phyloP scores from a whole-genome alignment of 1,140 invertebrate genomes.

The Drosophila tropicalis region DNA sequence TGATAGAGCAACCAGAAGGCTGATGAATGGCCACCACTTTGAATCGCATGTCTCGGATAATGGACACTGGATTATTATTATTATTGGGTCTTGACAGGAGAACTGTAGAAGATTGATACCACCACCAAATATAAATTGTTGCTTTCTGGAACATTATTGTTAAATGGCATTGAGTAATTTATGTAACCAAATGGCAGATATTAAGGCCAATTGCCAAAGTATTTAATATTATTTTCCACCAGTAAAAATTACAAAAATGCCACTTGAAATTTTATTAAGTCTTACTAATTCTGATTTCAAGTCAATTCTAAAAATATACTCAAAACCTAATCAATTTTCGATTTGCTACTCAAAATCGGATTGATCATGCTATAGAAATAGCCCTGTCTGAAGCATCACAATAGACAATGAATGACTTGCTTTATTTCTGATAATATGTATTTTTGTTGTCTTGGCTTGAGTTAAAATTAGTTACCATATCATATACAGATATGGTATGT shows the following conservation, averaged over 20 bases:
- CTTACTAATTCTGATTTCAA: no score
- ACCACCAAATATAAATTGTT: background rate
- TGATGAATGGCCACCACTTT: conserved; percentile 10
- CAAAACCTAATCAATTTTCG: background rate
- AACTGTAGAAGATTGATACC: background rate
- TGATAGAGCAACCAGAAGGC: conserved; percentile 20
- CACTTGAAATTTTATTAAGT: no score
- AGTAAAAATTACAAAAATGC: no score
- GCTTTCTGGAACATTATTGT: background rate
- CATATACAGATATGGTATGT: background rate
- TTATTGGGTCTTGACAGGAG: conserved; percentile 6
- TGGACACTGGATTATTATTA: background rate
- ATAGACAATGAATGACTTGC: background rate
- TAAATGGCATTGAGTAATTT: background rate
- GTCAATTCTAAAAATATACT: no score
- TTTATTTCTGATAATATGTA: background rate
- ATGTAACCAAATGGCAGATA: background rate
- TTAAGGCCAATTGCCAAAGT: background rate
- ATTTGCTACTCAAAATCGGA: background rate
- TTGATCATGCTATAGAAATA: background rate
- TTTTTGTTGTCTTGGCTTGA: background rate
- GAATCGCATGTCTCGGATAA: conserved; percentile 3
- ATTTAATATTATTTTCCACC: background rate
- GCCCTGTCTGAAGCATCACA: background rate
- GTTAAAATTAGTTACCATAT: background rate